Evolutionary conservation across 2,888 invertebrate species (phyloP), one percentile per base, ranked within the genome.

Genomic region (Tipula vernalis): DNA sequence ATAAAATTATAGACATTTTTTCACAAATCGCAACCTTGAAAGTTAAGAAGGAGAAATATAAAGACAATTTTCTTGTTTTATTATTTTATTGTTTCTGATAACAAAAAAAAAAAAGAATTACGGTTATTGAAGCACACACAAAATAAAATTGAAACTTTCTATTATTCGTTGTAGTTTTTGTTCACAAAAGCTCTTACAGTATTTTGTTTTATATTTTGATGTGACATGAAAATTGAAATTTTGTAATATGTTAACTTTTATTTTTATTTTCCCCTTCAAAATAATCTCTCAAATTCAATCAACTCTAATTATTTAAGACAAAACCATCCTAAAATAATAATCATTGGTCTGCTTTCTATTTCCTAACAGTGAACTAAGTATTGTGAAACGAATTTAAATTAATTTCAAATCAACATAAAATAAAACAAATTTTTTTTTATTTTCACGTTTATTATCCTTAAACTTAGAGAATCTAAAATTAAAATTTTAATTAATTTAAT

Each of bases 401-500:
- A 71, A 71, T 71, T 71, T 71, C 28, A 10, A 28, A 57, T 57
- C 10, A 71, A n/a, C 51, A 51, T 51, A 51, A 51, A 51, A 51
- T 2, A 51, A 51, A 39, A 39, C 3, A 5, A 57, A 57, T 5
- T 0, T 28, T 71, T 71, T 71, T 28, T 28, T 28, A 10, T 71
- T 71, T 71, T 71, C 28, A 71, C 28, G 71, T 71, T 28, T 28
- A 8, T 15, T 57, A n/a, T 57, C 15, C 51, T 18, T 51, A 51
- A 51, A 51, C 51, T 51, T 15, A 51, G 15, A 51, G 5, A 51
- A 51, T 15, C 51, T 51, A 15, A 18, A 71, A 71, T 28, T 71
- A 71, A 71, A 71, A 71, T 71, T 71, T 71, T 71, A 71, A 71
- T 71, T 71, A 71, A 71, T 71, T 71, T 71, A 71, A 71, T 71